phyloP scores from a whole-genome alignment of 2,888 invertebrate genomes.

The Tupiocoris notatus region DNA sequence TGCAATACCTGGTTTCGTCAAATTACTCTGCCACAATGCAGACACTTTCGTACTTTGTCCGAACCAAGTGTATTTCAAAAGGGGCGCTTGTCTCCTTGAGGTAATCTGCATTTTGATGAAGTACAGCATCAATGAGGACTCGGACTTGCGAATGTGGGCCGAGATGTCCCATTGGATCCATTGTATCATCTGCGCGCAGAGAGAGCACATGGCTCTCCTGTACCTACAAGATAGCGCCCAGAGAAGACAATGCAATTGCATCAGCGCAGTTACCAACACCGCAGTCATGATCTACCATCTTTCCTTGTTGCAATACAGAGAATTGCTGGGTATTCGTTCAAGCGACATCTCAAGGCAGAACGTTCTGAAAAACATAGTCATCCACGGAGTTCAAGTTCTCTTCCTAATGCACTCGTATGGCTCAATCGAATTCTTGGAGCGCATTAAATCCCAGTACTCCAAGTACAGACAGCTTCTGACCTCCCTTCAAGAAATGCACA shows the following conservation, averaged over 20 bases:
- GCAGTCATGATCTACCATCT: constrained; percentile 32
- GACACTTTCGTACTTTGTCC: constrained; percentile 12
- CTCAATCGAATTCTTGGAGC: background rate
- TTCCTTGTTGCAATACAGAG: constrained; percentile 1
- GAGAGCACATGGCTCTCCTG: constrained; percentile 15
- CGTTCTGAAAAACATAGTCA: constrained; percentile 2
- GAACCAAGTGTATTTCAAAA: constrained; percentile 13
- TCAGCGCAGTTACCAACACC: constrained; percentile 27
- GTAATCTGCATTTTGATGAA: constrained; percentile 29
- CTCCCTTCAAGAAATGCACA: constrained; percentile 11
- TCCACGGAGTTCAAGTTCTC: constrained; percentile 12
- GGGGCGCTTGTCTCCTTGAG: constrained; percentile 35
- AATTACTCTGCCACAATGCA: constrained; percentile 38
- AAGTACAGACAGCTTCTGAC: constrained; percentile 11
- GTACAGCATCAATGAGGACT: constrained; percentile 7
- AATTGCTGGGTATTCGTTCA: background rate
- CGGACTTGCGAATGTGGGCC: constrained; percentile 5
- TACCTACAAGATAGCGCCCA: constrained; percentile 7
- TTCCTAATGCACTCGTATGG: constrained; percentile 12
- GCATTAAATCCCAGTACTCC: constrained; percentile 9
- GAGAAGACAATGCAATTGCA: constrained; percentile 25
- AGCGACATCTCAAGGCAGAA: background rate
- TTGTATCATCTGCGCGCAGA: constrained; percentile 9
- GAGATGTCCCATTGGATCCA: constrained; percentile 26
- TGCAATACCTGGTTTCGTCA: constrained; percentile 14